phyloP scores from a whole-genome alignment of 2,113 vertebrate species.

The Oxyruncus cristatus region DNA sequence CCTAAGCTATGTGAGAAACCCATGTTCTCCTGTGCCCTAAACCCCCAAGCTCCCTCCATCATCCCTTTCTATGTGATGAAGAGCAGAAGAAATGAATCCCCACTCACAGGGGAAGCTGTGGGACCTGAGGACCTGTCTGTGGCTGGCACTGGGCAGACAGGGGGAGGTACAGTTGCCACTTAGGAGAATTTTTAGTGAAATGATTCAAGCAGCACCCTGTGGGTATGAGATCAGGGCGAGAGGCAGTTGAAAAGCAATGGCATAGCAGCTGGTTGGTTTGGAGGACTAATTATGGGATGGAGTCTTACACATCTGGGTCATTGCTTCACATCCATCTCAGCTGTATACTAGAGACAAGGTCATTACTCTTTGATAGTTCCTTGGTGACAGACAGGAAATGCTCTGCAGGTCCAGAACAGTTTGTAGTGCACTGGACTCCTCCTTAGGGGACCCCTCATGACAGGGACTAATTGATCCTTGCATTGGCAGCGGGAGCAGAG shows the following conservation, averaged over 20 bases:
- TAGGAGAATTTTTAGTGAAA: neutral
- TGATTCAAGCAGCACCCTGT: neutral
- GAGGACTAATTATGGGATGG: neutral
- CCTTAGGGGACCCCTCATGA: neutral
- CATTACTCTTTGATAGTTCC: neutral
- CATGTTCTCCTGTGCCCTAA: neutral
- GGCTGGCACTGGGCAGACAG: neutral
- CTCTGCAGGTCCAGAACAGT: neutral
- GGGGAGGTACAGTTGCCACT: neutral
- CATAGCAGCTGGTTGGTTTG: neutral
- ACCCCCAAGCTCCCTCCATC: accelerated
- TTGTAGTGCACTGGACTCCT: neutral
- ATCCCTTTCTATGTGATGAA: neutral
- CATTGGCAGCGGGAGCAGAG: neutral
- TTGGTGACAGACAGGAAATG: neutral
- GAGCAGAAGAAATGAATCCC: neutral
- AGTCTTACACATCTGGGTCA: constrained; percentile 2
- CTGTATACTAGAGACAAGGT: neutral
- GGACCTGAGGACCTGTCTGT: neutral
- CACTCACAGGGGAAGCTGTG: neutral
- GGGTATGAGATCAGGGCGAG: neutral
- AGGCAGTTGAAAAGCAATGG: neutral
- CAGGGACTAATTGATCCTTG: neutral
- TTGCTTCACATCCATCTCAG: neutral
- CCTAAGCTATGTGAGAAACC: neutral